These are phyloP conservation scores for Peromyscus attwateri DNA, from an alignment of 2,797 vertebrate species.

Conservation along the genomic window DNA sequence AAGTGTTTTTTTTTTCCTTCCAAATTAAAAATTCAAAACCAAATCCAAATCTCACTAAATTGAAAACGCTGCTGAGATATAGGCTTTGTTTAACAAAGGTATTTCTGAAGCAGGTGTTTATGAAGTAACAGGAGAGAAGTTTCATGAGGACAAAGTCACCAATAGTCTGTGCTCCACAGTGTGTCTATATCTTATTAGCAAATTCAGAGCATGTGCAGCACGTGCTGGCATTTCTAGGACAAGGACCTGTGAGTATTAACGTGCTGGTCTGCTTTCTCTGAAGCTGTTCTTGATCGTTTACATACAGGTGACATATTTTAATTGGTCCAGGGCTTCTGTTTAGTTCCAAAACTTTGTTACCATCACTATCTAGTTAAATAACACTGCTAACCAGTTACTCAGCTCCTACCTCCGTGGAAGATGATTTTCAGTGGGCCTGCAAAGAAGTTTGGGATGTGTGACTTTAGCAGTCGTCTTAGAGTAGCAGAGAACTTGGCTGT, in stretches of 20 bases:
- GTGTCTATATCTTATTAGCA: not conserved
- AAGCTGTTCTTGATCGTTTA: constrained; percentile 1
- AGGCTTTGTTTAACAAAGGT: not conserved
- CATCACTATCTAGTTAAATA: not conserved
- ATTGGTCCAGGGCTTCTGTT: not conserved
- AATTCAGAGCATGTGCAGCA: not conserved
- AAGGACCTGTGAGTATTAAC: constrained; percentile 38
- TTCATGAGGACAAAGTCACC: not conserved
- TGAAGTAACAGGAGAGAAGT: not conserved
- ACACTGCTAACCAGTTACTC: constrained; percentile 33
- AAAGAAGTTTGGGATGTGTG: constrained; percentile 21
- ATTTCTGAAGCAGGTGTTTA: constrained; percentile 45
- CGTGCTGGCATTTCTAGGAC: not conserved
- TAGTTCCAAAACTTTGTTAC: not conserved
- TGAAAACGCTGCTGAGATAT: not conserved
- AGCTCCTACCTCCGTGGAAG: not conserved
- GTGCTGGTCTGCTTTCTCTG: not conserved
- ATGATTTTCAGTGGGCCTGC: not conserved
- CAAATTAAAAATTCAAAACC: constrained; percentile 51
- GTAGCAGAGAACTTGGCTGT: not conserved
- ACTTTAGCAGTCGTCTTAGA: constrained; percentile 45
- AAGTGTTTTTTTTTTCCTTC: not conserved
- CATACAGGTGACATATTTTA: not conserved
- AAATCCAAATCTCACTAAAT: not conserved
- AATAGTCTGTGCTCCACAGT: not conserved